A percentile compares a stretch with the other conserved stretches of the same genome.
These are phyloP conservation scores for Theonella swinhoei DNA, from an alignment of 37 sponge, comb jelly and placozoan species.

Conservation along the genomic window DNA sequence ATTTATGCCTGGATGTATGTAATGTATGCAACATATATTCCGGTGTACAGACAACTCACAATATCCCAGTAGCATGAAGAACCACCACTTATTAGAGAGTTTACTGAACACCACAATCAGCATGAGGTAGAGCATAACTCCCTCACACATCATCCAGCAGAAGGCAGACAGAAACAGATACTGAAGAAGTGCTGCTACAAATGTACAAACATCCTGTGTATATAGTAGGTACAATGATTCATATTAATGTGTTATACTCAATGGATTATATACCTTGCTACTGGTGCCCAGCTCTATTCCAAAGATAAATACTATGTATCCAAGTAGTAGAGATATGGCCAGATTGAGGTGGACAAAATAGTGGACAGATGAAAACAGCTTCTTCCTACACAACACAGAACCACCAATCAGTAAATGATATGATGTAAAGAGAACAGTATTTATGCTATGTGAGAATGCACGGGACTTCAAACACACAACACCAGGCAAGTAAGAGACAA, in stretches of 20 bases:
- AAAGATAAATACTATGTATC: not conserved
- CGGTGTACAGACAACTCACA: slow-evolving; percentile 2
- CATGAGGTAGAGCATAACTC: slow-evolving; percentile 43
- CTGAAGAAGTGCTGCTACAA: slow-evolving; percentile 28
- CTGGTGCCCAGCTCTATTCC: not conserved
- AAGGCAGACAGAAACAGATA: slow-evolving; percentile 43
- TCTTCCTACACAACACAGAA: not conserved
- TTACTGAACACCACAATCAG: slow-evolving; percentile 28
- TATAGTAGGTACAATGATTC: no score
- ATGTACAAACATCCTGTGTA: slow-evolving; percentile 10
- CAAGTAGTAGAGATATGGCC: not conserved
- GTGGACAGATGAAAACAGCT: not conserved
- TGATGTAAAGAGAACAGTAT: not conserved
- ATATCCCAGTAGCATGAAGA: slow-evolving; percentile 28
- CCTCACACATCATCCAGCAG: slow-evolving; percentile 48
- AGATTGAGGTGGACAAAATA: not conserved
- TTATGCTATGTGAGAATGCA: no score
- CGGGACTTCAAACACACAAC: no score
- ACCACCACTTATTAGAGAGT: slow-evolving; percentile 28
- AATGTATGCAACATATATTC: not conserved
- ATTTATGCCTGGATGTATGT: not conserved
- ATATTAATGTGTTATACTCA: slow-evolving; percentile 27
- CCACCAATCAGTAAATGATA: not conserved
- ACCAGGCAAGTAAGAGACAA: no score
- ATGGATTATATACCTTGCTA: not conserved